Conservation (phyloP, 2,888 invertebrate genomes). For the Hirtodrosophila alboralis region DNA sequence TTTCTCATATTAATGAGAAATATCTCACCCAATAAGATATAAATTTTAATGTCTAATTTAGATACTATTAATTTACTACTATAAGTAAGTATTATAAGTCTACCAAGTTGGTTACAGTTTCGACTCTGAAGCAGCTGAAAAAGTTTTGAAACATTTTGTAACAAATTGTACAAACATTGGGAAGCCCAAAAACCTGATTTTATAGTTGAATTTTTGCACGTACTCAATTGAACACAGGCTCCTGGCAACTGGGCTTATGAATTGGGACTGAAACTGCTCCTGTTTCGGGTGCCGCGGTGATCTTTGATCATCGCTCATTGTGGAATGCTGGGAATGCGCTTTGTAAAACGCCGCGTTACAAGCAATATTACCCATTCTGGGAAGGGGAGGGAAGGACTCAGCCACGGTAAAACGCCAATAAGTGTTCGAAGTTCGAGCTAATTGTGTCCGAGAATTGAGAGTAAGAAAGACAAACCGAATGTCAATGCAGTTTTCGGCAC, state of each 20-base stretch:
- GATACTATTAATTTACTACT: neutral
- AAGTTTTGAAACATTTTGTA: slow-evolving; percentile 36
- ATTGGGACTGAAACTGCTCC: slow-evolving; percentile 29
- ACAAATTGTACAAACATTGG: slow-evolving; percentile 55
- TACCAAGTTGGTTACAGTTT: slow-evolving; percentile 41
- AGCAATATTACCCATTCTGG: slow-evolving; percentile 31
- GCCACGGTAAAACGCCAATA: slow-evolving; percentile 70
- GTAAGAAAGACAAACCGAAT: slow-evolving; percentile 51
- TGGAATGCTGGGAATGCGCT: slow-evolving; percentile 70
- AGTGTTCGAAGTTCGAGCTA: slow-evolving; percentile 75
- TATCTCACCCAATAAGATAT: no score
- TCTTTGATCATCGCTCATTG: slow-evolving; percentile 71
- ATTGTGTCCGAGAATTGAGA: slow-evolving; percentile 63
- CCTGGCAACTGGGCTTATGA: slow-evolving; percentile 15
- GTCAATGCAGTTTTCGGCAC: slow-evolving; percentile 76
- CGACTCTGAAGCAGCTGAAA: slow-evolving; percentile 24
- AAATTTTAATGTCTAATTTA: neutral
- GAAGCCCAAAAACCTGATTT: slow-evolving; percentile 63
- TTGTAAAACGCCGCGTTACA: slow-evolving; percentile 78
- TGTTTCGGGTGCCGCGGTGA: slow-evolving; percentile 73
- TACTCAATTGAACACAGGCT: slow-evolving; percentile 52
- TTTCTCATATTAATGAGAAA: no score
- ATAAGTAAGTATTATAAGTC: neutral
- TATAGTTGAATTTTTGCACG: slow-evolving; percentile 71
- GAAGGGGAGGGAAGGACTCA: neutral